Conservation (phyloP, 2,888 invertebrate genomes). For the Caenorhabditis macrosperma region DNA sequence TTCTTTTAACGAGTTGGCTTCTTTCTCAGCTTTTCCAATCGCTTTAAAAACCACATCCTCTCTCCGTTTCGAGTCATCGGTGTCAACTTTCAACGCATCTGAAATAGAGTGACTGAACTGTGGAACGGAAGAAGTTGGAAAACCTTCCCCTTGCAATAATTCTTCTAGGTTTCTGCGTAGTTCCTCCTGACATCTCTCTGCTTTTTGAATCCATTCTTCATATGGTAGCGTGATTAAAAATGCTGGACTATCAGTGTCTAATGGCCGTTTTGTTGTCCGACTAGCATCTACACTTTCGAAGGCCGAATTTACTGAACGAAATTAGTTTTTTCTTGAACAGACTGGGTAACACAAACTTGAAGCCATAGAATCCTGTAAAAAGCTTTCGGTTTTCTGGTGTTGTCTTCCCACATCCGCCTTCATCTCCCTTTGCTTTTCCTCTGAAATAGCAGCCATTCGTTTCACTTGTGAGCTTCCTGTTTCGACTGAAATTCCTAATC, state of each 20-base stretch:
- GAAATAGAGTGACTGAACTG: not conserved
- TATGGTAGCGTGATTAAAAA: not conserved
- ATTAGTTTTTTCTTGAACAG: not conserved
- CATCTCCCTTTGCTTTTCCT: not conserved
- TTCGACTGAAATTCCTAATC: slow-evolving; percentile 18
- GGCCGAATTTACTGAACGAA: slow-evolving; percentile 24
- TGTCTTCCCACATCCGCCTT: slow-evolving; percentile 3
- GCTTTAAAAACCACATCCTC: not conserved
- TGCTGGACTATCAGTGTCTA: not conserved
- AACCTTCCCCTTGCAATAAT: not conserved
- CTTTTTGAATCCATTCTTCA: not conserved
- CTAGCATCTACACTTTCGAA: slow-evolving; percentile 19
- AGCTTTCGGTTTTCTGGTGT: not conserved
- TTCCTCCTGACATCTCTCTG: not conserved
- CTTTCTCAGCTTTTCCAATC: slow-evolving; percentile 1
- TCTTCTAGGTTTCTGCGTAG: not conserved
- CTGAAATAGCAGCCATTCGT: slow-evolving; percentile 1
- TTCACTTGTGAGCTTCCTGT: slow-evolving; percentile 13
- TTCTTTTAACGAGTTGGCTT: not conserved
- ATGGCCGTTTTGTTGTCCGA: not conserved
- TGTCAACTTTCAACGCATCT: not conserved
- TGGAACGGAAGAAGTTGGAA: not conserved
- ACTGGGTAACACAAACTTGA: not conserved
- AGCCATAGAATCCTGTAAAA: not conserved
- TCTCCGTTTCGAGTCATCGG: not conserved